These are phyloP conservation scores for Asarcornis scutulata DNA, from an alignment of 2,113 vertebrate species.

Conservation along the genomic window DNA sequence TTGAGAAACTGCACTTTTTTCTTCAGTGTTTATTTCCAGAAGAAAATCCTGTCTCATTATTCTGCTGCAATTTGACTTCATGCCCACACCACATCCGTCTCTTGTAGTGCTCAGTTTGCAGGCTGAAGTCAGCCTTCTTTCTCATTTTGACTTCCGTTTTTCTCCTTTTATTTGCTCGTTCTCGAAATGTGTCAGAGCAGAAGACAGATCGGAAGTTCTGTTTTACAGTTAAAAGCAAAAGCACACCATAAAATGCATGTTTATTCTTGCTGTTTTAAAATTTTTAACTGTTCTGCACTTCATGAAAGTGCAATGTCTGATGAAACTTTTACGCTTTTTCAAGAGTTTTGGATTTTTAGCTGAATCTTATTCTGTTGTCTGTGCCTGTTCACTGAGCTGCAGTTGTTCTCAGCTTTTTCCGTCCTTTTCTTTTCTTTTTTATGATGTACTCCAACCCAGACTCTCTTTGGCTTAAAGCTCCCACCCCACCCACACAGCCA, in stretches of 20 bases:
- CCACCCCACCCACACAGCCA: not conserved
- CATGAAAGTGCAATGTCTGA: not conserved
- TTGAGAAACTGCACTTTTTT: not conserved
- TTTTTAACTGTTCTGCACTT: not conserved
- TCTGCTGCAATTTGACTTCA: not conserved
- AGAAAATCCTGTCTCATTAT: not conserved
- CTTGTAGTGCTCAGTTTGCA: not conserved
- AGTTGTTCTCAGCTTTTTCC: not conserved
- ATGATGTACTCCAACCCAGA: not conserved
- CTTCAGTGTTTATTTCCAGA: conserved; percentile 2
- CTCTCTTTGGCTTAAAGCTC: not conserved
- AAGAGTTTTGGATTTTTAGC: not conserved
- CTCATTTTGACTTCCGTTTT: conserved; percentile 16
- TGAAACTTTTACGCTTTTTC: not conserved
- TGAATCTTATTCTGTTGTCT: not conserved
- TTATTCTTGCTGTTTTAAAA: not conserved
- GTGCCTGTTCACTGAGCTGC: not conserved
- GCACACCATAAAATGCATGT: not conserved
- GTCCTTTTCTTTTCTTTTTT: not conserved
- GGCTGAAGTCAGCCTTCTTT: conserved; percentile 5
- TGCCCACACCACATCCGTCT: conserved; percentile 11
- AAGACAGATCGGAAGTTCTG: not conserved
- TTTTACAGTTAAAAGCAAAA: conserved; percentile 2
- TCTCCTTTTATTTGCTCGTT: not conserved
- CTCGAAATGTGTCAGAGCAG: not conserved